A percentile compares a stretch with the other conserved stretches of the same genome.
These are phyloP conservation scores for Andrena bucephala DNA, from an alignment of 2,888 invertebrate species.

Conservation along the genomic window DNA sequence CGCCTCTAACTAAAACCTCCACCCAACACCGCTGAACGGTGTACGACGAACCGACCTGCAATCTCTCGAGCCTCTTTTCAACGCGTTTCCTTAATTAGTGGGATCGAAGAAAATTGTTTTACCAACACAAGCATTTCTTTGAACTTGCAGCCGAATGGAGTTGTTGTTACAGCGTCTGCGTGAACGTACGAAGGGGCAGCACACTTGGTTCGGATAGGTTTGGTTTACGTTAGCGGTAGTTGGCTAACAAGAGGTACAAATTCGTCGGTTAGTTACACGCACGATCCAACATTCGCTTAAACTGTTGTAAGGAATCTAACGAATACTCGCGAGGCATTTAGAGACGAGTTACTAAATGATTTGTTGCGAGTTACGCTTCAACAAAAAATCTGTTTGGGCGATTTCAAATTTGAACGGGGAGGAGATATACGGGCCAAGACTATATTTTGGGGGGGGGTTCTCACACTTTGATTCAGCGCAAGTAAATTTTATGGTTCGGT, in stretches of 20 bases:
- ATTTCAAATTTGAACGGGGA: neutral
- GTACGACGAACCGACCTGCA: neutral
- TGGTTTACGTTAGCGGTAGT: slow-evolving; percentile 72
- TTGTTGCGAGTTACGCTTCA: slow-evolving; percentile 50
- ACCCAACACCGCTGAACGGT: neutral
- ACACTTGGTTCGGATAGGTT: neutral
- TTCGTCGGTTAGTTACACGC: slow-evolving; percentile 49
- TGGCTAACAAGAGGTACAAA: slow-evolving; percentile 79
- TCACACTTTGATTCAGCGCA: too few relatives aligned
- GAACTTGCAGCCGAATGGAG: neutral
- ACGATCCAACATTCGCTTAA: slow-evolving; percentile 69
- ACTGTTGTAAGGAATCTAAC: slow-evolving; percentile 68
- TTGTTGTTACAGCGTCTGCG: neutral
- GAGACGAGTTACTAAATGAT: slow-evolving; percentile 76
- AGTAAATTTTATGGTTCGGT: too few relatives aligned
- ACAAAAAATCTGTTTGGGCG: slow-evolving; percentile 26
- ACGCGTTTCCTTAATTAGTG: too few relatives aligned
- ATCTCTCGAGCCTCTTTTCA: neutral
- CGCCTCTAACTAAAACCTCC: neutral
- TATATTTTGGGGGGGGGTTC: neutral
- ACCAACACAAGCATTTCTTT: neutral
- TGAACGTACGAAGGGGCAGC: neutral
- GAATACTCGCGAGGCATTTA: slow-evolving; percentile 76
- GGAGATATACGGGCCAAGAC: neutral
- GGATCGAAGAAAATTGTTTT: too few relatives aligned